Evolutionary conservation across 2,888 invertebrate species (phyloP).

Genomic region (Meta bourneti): DNA sequence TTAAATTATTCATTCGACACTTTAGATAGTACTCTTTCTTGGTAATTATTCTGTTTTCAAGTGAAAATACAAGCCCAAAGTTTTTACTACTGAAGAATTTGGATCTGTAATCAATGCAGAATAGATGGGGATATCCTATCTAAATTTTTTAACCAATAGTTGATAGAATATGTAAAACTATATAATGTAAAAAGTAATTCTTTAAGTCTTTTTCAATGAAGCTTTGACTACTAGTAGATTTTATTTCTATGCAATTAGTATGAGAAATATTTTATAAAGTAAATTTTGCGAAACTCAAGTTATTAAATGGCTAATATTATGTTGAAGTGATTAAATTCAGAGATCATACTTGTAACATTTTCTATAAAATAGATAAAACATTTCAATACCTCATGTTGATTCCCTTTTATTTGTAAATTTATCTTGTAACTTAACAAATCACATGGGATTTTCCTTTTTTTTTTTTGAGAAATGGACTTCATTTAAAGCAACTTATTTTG

Average conservation of each 20-base stretch:
- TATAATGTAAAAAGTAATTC: no score
- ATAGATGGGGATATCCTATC: background rate
- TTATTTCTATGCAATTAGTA: background rate
- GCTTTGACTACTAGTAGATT: background rate
- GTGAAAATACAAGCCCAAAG: conserved; percentile 50
- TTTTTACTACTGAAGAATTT: conserved; percentile 7
- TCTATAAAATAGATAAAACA: no score
- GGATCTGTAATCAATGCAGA: background rate
- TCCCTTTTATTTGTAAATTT: no score
- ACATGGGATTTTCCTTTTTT: no score
- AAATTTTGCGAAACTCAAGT: no score
- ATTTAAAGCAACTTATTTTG: no score
- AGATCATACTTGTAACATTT: no score
- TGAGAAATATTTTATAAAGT: background rate
- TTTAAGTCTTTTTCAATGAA: background rate
- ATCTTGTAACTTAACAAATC: no score
- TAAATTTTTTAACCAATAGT: background rate
- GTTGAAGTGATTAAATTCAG: no score
- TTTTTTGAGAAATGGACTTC: no score
- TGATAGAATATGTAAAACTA: background rate
- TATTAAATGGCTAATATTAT: no score
- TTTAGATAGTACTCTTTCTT: conserved; percentile 65
- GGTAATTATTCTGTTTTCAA: background rate
- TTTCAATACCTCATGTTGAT: no score
- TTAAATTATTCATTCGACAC: conserved; percentile 70